These are phyloP conservation scores for Poecilia picta DNA, from an alignment of 2,797 vertebrate species.

Conservation along the genomic window DNA sequence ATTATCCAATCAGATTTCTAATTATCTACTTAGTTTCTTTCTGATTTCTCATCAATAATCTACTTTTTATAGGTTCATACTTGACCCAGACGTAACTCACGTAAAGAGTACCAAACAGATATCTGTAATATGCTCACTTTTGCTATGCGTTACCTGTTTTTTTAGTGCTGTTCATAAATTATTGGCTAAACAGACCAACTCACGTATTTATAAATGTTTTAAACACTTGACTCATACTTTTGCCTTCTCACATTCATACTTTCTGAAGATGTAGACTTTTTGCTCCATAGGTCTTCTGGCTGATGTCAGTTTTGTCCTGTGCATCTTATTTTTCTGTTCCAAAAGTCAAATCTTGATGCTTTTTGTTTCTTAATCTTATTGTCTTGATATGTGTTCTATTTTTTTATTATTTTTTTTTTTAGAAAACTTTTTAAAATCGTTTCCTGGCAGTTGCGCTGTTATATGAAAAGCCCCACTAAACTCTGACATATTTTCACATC, in stretches of 20 bases:
- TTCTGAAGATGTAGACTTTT: neutral
- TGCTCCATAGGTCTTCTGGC: neutral
- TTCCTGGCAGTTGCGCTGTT: neutral
- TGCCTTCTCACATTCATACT: neutral
- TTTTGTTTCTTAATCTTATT: neutral
- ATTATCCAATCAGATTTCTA: neutral
- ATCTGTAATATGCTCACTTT: neutral
- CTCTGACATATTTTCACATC: constrained; percentile 14
- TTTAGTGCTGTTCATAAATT: neutral
- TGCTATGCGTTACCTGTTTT: neutral
- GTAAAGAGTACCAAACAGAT: neutral
- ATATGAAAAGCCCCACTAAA: neutral
- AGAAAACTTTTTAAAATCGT: too few relatives aligned
- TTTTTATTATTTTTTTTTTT: too few relatives aligned
- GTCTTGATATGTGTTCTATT: neutral
- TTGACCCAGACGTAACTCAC: neutral
- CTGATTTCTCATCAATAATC: neutral
- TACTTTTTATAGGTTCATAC: neutral
- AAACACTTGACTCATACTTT: neutral
- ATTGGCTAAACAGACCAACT: neutral
- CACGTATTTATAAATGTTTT: neutral
- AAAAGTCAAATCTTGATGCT: neutral
- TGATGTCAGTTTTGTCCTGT: neutral
- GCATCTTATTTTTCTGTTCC: neutral
- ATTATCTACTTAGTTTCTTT: neutral